phyloP scores from a whole-genome alignment of 2,797 vertebrate genomes.

The Uromys caudimaculatus region DNA sequence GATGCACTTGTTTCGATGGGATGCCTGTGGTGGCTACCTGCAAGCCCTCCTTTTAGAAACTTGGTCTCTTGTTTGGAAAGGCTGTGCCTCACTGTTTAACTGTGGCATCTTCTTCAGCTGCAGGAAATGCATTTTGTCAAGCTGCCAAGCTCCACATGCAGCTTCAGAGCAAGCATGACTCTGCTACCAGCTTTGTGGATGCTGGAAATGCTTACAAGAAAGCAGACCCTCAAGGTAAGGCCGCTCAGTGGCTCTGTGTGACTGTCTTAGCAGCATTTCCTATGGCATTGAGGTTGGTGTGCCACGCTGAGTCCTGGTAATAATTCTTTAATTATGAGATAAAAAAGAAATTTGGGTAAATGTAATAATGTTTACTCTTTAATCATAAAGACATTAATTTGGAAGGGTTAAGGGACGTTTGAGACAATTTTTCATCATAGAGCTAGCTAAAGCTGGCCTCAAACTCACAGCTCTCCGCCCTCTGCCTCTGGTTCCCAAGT shows the following conservation, averaged over 20 bases:
- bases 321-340: constrained; percentile 36
- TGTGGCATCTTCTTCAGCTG: constrained; percentile 87
- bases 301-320: neutral
- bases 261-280: neutral
- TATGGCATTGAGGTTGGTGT: neutral
- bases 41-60: neutral
- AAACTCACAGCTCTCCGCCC: neutral
- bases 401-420: neutral
- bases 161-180: constrained; percentile 98
- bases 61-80: neutral
- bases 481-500: neutral
- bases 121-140: constrained; percentile 97
- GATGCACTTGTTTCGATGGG: neutral
- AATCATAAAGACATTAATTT: constrained; percentile 36
- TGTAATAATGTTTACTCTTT: neutral
- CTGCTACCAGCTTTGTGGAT: constrained; percentile 97
- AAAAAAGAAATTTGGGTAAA: neutral
- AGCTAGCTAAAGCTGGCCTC: neutral
- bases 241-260: fast-evolving
- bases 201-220: constrained; percentile 99
- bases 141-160: constrained; percentile 98
- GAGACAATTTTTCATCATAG: neutral
- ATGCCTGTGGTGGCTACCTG: neutral
- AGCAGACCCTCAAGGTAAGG: constrained; percentile 96
- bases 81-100: neutral